Evolutionary conservation across 2,888 invertebrate species (phyloP).

Genomic region (Oscheius sp.): DNA sequence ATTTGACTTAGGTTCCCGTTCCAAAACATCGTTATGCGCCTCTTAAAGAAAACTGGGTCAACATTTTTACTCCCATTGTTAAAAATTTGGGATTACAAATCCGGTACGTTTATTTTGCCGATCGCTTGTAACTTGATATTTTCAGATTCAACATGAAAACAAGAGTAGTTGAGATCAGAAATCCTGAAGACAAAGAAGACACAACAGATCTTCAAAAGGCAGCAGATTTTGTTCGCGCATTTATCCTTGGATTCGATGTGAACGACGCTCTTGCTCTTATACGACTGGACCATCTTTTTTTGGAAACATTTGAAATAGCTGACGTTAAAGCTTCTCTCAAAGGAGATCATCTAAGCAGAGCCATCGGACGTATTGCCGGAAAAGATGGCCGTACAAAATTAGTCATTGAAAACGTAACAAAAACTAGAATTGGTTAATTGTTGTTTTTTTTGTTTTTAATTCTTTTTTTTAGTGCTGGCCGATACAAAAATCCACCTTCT

Average conservation of each 20-base stretch:
- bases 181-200: slow-evolving; percentile 81
- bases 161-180: slow-evolving; percentile 87
- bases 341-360: slow-evolving; percentile 77
- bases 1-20: slow-evolving; percentile 79
- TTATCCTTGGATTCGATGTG: slow-evolving; percentile 91
- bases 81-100: slow-evolving; percentile 91
- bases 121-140: not conserved
- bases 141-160: slow-evolving; percentile 91
- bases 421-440: slow-evolving; percentile 84
- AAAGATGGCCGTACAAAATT: slow-evolving; percentile 88
- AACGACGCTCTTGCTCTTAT: slow-evolving; percentile 91
- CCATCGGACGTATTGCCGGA: slow-evolving; percentile 96
- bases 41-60: slow-evolving; percentile 94
- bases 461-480: slow-evolving; percentile 81
- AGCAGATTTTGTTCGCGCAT: slow-evolving; percentile 97
- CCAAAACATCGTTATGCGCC: slow-evolving; percentile 93
- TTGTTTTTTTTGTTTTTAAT: not conserved
- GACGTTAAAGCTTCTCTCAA: slow-evolving; percentile 62
- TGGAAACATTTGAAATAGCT: slow-evolving; percentile 88
- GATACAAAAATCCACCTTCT: slow-evolving; percentile 95
- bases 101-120: slow-evolving; percentile 42
- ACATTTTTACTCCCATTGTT: slow-evolving; percentile 94
- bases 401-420: slow-evolving; percentile 98
- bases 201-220: slow-evolving; percentile 80
- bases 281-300: slow-evolving; percentile 92